phyloP scores from a whole-genome alignment of 2,888 invertebrate species.

The Diploptera punctata region DNA sequence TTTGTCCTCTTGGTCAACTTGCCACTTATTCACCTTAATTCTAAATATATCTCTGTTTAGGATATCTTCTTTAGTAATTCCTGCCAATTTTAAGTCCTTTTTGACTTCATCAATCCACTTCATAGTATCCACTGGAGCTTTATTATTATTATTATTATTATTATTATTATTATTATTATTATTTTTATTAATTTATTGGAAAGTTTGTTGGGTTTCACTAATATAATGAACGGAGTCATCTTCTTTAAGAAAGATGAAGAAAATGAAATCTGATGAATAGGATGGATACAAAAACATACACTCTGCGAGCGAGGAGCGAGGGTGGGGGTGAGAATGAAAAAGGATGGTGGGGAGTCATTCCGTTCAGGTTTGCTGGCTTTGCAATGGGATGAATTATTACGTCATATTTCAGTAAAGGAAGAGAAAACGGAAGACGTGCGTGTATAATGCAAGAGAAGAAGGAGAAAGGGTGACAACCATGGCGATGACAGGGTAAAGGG shows the following conservation, averaged over 20 bases:
- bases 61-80: no score
- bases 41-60: no score
- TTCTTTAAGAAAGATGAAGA: constrained; percentile 2
- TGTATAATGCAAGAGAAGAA: constrained; percentile 27
- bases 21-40: no score
- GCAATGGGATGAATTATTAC: constrained; percentile 41
- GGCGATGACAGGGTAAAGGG: constrained; percentile 27
- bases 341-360: constrained; percentile 14
- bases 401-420: constrained; percentile 41
- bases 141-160: no score
- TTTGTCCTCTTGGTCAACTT: no score
- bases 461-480: constrained; percentile 33
- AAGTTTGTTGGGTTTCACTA: no score
- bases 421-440: constrained; percentile 36
- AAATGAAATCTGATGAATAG: constrained; percentile 26
- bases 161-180: no score
- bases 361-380: constrained; percentile 38
- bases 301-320: not conserved
- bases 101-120: no score
- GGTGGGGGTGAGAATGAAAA: not conserved
- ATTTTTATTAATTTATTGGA: no score
- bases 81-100: no score
- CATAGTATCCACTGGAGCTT: no score
- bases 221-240: no score
- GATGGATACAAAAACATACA: constrained; percentile 25